phyloP scores from a whole-genome alignment of 2,888 invertebrate genomes.

The Drosophila cognata region DNA sequence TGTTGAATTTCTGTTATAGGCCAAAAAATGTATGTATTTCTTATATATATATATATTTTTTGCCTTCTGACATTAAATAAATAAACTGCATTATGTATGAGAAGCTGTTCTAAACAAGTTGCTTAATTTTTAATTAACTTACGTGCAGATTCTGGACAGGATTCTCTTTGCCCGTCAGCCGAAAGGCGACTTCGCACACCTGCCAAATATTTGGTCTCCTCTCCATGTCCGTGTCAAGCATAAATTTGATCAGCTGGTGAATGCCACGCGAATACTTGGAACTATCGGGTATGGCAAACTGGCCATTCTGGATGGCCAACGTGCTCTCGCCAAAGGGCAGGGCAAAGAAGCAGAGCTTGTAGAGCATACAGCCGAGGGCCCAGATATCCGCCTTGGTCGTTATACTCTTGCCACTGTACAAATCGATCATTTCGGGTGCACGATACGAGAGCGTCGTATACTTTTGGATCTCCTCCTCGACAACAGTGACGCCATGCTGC shows the following conservation, averaged over 20 bases:
- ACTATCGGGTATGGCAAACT: constrained; percentile 93
- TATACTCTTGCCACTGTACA: constrained; percentile 93
- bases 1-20: not conserved
- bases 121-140: constrained; percentile 79
- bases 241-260: constrained; percentile 91
- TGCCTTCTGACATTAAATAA: not conserved
- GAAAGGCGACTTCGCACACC: constrained; percentile 91
- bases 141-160: constrained; percentile 93
- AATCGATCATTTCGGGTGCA: constrained; percentile 96
- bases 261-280: constrained; percentile 90
- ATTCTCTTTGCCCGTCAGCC: constrained; percentile 89
- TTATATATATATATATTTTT: not conserved
- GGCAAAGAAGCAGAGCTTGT: constrained; percentile 95
- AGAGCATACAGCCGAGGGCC: constrained; percentile 95
- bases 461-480: constrained; percentile 94
- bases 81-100: not conserved
- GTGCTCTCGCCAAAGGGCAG: constrained; percentile 96
- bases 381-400: constrained; percentile 95
- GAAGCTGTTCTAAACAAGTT: not conserved
- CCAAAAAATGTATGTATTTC: not conserved
- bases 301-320: constrained; percentile 95
- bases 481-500: constrained; percentile 88
- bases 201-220: constrained; percentile 94
- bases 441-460: constrained; percentile 96
- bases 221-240: constrained; percentile 93